A percentile compares a stretch with the other conserved stretches of the same genome.
Evolutionary conservation across 2,888 invertebrate genomes (phyloP).

Genomic region (Aricia artaxerxes): DNA sequence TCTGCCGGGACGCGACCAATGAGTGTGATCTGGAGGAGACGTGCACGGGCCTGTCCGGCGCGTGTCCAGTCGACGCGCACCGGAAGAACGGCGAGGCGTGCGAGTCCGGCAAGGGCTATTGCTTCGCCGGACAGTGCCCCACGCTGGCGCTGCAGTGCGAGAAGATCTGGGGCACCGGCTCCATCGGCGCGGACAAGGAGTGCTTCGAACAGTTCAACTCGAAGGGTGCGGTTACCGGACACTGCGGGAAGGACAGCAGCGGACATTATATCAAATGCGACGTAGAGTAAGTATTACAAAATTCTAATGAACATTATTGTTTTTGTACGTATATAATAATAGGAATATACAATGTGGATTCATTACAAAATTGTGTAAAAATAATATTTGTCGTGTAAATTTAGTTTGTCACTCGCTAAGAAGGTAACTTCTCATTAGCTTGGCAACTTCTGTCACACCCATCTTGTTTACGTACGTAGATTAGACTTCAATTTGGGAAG

Average conservation of each 20-base stretch:
- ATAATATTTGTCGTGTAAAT: background rate
- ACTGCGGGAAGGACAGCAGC: conserved; percentile 91
- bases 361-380: background rate
- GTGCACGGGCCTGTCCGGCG: conserved; percentile 93
- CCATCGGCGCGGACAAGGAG: conserved; percentile 89
- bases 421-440: background rate
- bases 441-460: background rate
- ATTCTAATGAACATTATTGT: too few species aligned
- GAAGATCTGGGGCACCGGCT: conserved; percentile 95
- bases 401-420: too few species aligned
- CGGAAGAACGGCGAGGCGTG: conserved; percentile 97
- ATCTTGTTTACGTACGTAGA: background rate
- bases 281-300: conserved; percentile 83
- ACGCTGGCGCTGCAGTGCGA: conserved; percentile 93
- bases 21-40: conserved; percentile 98
- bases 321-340: too few species aligned
- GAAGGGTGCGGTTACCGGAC: conserved; percentile 96
- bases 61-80: conserved; percentile 94
- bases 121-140: conserved; percentile 96
- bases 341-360: too few species aligned
- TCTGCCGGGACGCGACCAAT: conserved; percentile 92
- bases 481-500: background rate
- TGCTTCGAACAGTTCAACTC: conserved; percentile 98
- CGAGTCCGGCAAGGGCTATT: conserved; percentile 87
- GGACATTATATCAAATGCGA: conserved; percentile 93